phyloP scores from a whole-genome alignment of 2,113 vertebrate species.

The Oreochromis niloticus region DNA sequence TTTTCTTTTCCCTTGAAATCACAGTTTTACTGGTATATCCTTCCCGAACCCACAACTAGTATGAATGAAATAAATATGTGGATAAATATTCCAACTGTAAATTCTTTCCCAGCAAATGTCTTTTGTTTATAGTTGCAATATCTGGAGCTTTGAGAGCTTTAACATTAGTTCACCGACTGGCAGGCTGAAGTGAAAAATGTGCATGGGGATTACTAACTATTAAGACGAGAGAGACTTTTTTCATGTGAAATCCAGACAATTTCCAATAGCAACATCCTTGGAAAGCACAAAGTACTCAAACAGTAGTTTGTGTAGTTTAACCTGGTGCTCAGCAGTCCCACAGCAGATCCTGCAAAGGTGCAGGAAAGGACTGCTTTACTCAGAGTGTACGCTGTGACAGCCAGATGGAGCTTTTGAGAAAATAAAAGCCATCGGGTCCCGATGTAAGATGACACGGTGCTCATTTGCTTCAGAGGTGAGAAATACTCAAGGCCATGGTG shows the following conservation, averaged over 20 bases:
- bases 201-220: neutral
- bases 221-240: neutral
- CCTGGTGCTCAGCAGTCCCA: neutral
- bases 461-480: constrained; percentile 62
- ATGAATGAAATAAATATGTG: neutral
- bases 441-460: constrained; percentile 53
- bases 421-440: constrained; percentile 19
- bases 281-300: neutral
- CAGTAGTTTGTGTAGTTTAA: neutral
- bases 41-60: neutral
- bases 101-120: neutral
- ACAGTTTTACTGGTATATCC: neutral
- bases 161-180: neutral
- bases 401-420: neutral
- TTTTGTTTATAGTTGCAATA: neutral
- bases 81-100: neutral
- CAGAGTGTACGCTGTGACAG: constrained; percentile 1
- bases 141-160: neutral
- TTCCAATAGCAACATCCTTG: neutral
- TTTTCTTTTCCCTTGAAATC: neutral
- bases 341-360: neutral
- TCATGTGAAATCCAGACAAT: neutral
- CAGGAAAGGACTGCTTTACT: neutral
- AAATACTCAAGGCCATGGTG: constrained; percentile 36
- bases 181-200: neutral